Evolutionary conservation across 2,113 vertebrate genomes (phyloP), one percentile per base, ranked within the genome.

Genomic region (Aramus guarauna): DNA sequence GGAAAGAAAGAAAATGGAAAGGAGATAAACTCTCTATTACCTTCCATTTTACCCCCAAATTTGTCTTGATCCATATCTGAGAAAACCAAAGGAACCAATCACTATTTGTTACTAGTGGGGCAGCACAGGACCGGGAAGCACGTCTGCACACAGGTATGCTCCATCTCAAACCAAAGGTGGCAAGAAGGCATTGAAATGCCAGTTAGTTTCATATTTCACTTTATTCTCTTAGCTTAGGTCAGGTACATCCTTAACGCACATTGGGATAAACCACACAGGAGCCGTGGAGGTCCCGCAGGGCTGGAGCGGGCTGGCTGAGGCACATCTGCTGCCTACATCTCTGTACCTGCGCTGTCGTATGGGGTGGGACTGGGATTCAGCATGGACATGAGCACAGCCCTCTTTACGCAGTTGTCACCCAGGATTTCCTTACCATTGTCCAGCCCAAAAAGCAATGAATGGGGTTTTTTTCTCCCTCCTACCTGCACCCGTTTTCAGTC

Each of bases 1-100:
- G 43, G 47, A 72, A 85, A 86, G 83, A 89, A 77, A 88, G 24
- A 69, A 90, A 97, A 86, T 3, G 53, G 76, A 86, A 85, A 69
- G 50, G 45, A 92, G 37, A 69, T 62, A 74, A 92, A 71, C 47
- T 84, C 58, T 83, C 58, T 56, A 29, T 83, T 94, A 76, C 58
- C 27, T 92, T 88, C 68, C 48, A 39, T 93, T 82, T 71, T 83
- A 53, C 41, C 32, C 47, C 67, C 23, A 80, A 83, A 92, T 60
- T 67, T 86, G 32, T 75, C 81, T 85, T 74, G 37, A 94, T 5
- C 50, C 2, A 1, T 63, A 37, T 63, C 80, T 84, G 37, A 89
- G 80, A 55, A 90, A 64, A 91, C 58, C n/a, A 79, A 93, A 88
- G 32, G 22, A 75, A 67, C 59, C 13, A 79, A 60, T 32, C 50